Percentiles rank a stretch among this genome's conserved stretches.
Conservation (phyloP, 53 echinoderm and acorn worm genomes). For the Patiria pectinifera region DNA sequence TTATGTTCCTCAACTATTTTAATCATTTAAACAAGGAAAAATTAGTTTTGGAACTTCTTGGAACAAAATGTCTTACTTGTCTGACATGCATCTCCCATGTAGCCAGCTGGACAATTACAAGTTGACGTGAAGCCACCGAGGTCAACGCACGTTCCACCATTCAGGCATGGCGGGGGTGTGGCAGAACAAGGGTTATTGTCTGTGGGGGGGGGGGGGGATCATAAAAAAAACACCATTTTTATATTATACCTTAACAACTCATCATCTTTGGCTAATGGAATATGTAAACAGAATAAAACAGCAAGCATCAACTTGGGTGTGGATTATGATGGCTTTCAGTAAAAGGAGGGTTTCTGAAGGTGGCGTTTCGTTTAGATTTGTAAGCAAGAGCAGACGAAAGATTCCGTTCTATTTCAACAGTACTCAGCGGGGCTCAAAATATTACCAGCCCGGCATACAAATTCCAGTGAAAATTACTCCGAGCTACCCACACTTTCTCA, state of each 20-base stretch:
- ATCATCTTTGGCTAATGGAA: background rate
- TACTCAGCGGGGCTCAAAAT: background rate
- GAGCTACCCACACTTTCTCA: no score
- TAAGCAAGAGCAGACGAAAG: background rate
- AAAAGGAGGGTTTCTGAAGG: no score
- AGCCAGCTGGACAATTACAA: constrained; percentile 85
- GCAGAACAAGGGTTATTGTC: constrained; percentile 74
- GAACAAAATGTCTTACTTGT: constrained; percentile 40
- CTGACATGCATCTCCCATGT: constrained; percentile 76
- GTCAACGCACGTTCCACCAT: constrained; percentile 79
- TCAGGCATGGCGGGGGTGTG: constrained; percentile 64
- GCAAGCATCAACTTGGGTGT: no score
- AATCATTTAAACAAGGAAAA: background rate
- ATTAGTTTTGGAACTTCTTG: background rate
- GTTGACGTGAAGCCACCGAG: constrained; percentile 68
- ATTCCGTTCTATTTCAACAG: background rate
- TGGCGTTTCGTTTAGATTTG: no score
- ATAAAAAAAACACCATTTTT: no score
- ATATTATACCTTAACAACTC: background rate
- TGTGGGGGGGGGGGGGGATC: constrained; percentile 1
- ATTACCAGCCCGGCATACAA: no score
- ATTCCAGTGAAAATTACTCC: no score
- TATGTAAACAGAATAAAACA: background rate
- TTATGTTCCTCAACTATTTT: no score
- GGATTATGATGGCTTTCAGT: no score